Conservation (phyloP, 2,888 invertebrate species). For the Gastrophysa polygoni region DNA sequence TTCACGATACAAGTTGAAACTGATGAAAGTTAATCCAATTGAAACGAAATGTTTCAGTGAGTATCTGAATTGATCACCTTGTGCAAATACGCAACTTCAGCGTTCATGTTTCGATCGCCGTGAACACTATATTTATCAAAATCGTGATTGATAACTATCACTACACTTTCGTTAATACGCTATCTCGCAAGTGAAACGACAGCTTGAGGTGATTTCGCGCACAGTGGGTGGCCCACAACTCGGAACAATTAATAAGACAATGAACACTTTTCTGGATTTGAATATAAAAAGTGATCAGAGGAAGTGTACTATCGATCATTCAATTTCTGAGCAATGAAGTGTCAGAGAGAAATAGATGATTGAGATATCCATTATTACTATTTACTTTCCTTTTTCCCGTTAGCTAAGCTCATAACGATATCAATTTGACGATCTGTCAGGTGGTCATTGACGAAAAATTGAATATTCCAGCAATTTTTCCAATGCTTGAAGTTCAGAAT, state of each 20-base stretch:
- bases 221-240: constrained; percentile 30
- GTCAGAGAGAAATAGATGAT: background rate
- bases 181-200: constrained; percentile 33
- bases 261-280: constrained; percentile 3
- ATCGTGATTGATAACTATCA: constrained; percentile 35
- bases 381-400: background rate
- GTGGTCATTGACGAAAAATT: too few species aligned
- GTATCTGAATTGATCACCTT: background rate
- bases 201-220: constrained; percentile 26
- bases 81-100: background rate
- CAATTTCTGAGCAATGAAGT: background rate
- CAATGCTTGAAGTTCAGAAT: too few species aligned
- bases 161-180: constrained; percentile 26
- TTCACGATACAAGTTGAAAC: too few species aligned
- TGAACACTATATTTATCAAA: constrained; percentile 29
- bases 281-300: background rate
- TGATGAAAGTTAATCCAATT: too few species aligned
- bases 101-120: constrained; percentile 7
- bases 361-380: background rate
- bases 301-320: constrained; percentile 11
- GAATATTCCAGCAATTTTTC: too few species aligned
- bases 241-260: constrained; percentile 19
- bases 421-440: too few species aligned
- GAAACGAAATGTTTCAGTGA: too few species aligned
- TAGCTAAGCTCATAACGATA: too few species aligned